phyloP scores from a whole-genome alignment of 2,888 invertebrate species.

The Netelia virgata region DNA sequence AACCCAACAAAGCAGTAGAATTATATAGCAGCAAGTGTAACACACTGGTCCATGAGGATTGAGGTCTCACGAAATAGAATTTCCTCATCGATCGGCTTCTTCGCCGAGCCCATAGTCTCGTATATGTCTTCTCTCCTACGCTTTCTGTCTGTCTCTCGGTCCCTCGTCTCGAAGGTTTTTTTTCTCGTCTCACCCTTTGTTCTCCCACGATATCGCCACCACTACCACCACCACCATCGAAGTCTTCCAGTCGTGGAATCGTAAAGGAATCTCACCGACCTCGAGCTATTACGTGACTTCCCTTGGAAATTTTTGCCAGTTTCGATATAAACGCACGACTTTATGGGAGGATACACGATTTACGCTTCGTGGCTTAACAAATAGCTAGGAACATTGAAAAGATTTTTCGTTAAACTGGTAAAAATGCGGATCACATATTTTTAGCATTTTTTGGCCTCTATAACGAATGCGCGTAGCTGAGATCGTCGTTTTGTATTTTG shows the following conservation, averaged over 20 bases:
- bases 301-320: not conserved
- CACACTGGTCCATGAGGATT: conserved; percentile 28
- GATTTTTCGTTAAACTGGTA: not conserved
- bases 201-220: not conserved
- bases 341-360: not conserved
- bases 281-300: conserved; percentile 45
- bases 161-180: conserved; percentile 6
- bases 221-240: not conserved
- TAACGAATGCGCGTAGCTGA: no score
- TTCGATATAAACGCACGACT: not conserved
- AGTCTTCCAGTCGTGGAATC: conserved; percentile 19
- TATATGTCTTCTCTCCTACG: not conserved
- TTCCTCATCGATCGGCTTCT: conserved; percentile 53
- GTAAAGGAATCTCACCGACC: conserved; percentile 18
- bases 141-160: not conserved
- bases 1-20: conserved; percentile 30
- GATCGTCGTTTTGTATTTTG: no score
- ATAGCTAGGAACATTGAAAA: not conserved
- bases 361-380: conserved; percentile 14
- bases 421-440: not conserved
- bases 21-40: conserved; percentile 14
- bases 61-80: conserved; percentile 56
- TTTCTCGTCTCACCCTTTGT: not conserved
- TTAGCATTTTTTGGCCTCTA: no score
- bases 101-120: conserved; percentile 18